Base-by-base conservation (phyloP, 1,140 invertebrate genomes). In the Archivesica marissinica region DNA sequence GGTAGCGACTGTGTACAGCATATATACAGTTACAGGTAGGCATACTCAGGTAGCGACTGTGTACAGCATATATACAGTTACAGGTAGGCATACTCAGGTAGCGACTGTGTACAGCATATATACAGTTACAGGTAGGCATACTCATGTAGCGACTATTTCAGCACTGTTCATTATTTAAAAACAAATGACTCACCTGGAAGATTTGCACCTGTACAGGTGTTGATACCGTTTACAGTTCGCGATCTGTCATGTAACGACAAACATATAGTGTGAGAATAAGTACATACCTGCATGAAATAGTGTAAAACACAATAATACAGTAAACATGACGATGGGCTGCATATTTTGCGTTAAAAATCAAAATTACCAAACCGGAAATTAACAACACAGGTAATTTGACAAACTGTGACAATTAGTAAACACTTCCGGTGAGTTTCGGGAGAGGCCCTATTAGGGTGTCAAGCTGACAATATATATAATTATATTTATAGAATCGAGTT, bases 191-290 rank as follows among this genome's bases (percentile, higher is more conserved):
- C 68, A 72, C 68, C 68, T 72, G 68, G n/a, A 6, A 64, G 38
- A 50, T 38, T 72, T 33, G 41, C 68, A 72, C 68, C 68, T 72
- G 68, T 15, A 72, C 68, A 72, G 68, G 68, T 72, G 68, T 47
- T 13, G 35, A 35, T 33, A 52, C 15, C 68, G 33, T 25, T 33
- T 30, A 28, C 23, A 50, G 35, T 47, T 33, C 41, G 50, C 30
- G n/a, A 72, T 20, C 6, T 11, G 7, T 33, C 41, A 33, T 30
- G 3, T 28, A 50, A 64, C 20, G 4, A 59, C 25, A 1, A 11
- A 64, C 13, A 35, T 35, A 33, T 33, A n/a, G 30, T 6, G 20
- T 47, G n/a, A 15, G n/a, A 47, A 47, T 30, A 50, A 20, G 28
- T 72, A 20, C 33, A 28, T 47, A 72, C 68, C 68, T 72, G 68